A percentile compares a stretch with the other conserved stretches of the same genome.
These are phyloP conservation scores for Anguilla marmorata DNA, from an alignment of 2,797 vertebrate genomes.

Conservation along the genomic window DNA sequence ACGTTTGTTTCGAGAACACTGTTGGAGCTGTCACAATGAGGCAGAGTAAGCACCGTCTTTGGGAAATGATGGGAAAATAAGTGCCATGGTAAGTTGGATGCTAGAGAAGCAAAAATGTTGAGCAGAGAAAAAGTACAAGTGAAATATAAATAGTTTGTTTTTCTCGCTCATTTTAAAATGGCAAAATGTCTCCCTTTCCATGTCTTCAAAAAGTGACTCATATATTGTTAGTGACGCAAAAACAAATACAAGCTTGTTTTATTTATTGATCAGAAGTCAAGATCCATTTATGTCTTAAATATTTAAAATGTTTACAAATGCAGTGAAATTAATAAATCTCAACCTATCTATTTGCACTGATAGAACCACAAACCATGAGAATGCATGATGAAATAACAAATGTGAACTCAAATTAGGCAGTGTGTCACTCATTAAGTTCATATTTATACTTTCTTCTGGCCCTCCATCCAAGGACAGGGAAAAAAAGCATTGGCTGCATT, in stretches of 20 bases:
- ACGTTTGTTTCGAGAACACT: background rate
- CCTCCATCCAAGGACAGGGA: slow-evolving; percentile 27
- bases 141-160: slow-evolving; percentile 13
- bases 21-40: background rate
- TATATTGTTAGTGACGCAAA: background rate
- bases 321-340: background rate
- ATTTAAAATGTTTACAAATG: background rate
- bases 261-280: background rate
- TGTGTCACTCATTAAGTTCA: background rate
- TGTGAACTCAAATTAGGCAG: background rate
- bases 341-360: background rate
- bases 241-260: background rate
- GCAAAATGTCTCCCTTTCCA: background rate
- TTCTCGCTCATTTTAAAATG: slow-evolving; percentile 9
- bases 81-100: background rate
- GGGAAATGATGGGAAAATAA: background rate
- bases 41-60: background rate
- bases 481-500: slow-evolving; percentile 21
- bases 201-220: background rate
- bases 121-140: background rate
- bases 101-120: slow-evolving; percentile 21
- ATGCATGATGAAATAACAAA: background rate
- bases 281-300: background rate
- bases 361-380: background rate
- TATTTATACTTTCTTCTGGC: slow-evolving; percentile 32